phyloP scores from a whole-genome alignment of 37 sponge, comb jelly and placozoan species.

The Ephydatia muelleri region DNA sequence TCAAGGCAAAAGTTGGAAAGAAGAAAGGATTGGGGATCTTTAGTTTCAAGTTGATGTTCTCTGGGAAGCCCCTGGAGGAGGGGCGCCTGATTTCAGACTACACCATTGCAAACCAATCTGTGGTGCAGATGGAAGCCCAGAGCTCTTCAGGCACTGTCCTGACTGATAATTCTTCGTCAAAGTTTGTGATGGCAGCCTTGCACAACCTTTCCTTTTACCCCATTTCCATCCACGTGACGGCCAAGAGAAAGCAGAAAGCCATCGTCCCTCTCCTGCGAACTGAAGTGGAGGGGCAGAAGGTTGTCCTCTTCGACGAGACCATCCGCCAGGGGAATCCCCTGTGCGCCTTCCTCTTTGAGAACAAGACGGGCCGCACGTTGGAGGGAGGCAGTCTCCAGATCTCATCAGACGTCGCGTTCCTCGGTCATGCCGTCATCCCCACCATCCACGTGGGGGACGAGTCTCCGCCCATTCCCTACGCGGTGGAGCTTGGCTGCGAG shows the following conservation, averaged over 20 bases:
- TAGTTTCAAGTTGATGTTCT: conserved; percentile 69
- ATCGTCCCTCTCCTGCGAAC: conserved; percentile 83
- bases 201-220: conserved; percentile 88
- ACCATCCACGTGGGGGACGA: conserved; percentile 87
- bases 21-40: conserved; percentile 41
- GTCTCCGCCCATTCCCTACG: conserved; percentile 85
- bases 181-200: conserved; percentile 82
- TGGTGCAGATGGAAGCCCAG: conserved; percentile 46
- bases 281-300: conserved; percentile 73
- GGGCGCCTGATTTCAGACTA: conserved; percentile 87
- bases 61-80: conserved; percentile 77
- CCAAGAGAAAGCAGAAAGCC: conserved; percentile 91
- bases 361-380: conserved; percentile 85
- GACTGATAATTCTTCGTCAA: not conserved
- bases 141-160: not conserved
- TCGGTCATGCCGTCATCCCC: conserved; percentile 67
- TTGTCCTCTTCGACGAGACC: conserved; percentile 80
- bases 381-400: conserved; percentile 84
- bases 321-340: conserved; percentile 84
- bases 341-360: conserved; percentile 83
- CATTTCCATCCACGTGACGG: conserved; percentile 75
- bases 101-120: conserved; percentile 67
- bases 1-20: conserved; percentile 64
- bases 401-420: conserved; percentile 49
- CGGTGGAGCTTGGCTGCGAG: conserved; percentile 85